Conservation (phyloP, 1,140 invertebrate genomes). For the Plodia interpunctella region DNA sequence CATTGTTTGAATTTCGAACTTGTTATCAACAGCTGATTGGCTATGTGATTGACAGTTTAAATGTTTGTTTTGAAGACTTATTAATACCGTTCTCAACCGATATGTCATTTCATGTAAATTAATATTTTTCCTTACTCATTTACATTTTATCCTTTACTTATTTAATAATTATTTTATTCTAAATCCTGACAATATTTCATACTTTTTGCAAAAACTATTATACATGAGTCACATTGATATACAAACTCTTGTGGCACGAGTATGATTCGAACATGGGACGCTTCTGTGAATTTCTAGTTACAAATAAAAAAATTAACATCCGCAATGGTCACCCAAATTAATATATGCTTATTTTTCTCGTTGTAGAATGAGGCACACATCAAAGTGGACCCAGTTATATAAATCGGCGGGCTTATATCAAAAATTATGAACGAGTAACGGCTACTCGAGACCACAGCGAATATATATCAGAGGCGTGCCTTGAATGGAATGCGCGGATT, state of each 20-base stretch:
- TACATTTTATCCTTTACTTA: too few species aligned
- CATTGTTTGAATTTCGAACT: neutral
- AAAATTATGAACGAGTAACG: neutral
- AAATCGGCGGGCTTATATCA: neutral
- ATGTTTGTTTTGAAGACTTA: neutral
- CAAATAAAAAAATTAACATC: too few species aligned
- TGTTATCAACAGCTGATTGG: neutral
- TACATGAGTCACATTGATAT: too few species aligned
- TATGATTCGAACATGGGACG: neutral
- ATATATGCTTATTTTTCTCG: neutral
- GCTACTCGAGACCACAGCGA: neutral
- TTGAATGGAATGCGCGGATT: neutral
- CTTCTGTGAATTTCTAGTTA: too few species aligned
- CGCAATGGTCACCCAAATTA: neutral
- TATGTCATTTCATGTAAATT: neutral
- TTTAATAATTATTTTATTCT: too few species aligned
- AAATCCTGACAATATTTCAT: too few species aligned
- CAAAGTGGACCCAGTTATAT: neutral
- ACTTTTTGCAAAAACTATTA: too few species aligned
- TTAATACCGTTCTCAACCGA: too few species aligned
- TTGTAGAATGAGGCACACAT: neutral
- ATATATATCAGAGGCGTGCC: constrained; percentile 2
- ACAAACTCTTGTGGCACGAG: too few species aligned
- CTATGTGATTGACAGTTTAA: neutral
- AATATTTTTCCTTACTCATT: too few species aligned